A percentile compares a stretch with the other conserved stretches of the same genome.
Conservation (phyloP, 2,888 invertebrate genomes). For the Cordilura impudica region DNA sequence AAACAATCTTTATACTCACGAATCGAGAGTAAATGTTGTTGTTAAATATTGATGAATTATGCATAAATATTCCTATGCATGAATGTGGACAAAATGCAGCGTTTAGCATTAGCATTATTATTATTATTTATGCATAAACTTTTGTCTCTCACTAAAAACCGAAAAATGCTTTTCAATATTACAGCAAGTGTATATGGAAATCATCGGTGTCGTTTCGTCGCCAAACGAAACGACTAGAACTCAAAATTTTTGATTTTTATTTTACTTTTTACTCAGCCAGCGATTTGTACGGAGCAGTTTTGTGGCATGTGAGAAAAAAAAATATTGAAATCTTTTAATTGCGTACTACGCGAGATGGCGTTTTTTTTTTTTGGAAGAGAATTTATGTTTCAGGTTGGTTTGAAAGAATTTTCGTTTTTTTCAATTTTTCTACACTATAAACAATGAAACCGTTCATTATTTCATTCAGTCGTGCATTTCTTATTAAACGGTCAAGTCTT, state of each 20-base stretch:
- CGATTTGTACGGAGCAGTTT: too few relatives aligned
- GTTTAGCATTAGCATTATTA: background rate
- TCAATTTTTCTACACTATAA: slow-evolving; percentile 58
- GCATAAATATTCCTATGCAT: background rate
- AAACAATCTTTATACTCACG: slow-evolving; percentile 36
- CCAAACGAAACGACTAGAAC: background rate
- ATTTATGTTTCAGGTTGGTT: background rate
- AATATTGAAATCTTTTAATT: slow-evolving; percentile 40
- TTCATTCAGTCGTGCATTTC: slow-evolving; percentile 73
- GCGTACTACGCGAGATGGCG: slow-evolving; percentile 5
- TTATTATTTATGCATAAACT: too few relatives aligned
- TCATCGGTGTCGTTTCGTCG: background rate
- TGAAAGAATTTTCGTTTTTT: slow-evolving; percentile 47
- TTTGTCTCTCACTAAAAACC: background rate
- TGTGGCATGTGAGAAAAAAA: slow-evolving; percentile 39
- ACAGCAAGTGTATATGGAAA: background rate
- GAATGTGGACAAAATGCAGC: background rate
- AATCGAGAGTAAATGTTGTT: slow-evolving; percentile 34
- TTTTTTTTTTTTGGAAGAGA: background rate
- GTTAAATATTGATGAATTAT: slow-evolving; percentile 1
- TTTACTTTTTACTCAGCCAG: background rate
- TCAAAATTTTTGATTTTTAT: background rate
- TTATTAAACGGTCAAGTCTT: slow-evolving; percentile 71
- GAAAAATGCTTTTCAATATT: background rate
- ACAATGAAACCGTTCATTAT: slow-evolving; percentile 70